phyloP scores from a whole-genome alignment of 2,797 vertebrate genomes.

The Notoglanidium macrostoma region DNA sequence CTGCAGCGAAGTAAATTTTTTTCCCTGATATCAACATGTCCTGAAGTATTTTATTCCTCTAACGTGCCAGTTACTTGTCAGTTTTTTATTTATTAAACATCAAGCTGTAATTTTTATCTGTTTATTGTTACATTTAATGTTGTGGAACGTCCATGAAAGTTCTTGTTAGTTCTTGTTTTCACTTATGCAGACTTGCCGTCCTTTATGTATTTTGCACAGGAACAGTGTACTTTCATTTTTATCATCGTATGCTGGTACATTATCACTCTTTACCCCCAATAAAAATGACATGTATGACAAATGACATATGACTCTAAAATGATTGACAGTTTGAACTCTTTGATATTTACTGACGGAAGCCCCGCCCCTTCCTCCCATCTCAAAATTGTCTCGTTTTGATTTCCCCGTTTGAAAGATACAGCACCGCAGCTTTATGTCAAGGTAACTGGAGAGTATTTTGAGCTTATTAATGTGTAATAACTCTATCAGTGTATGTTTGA shows the following conservation, averaged over 20 bases:
- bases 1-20: neutral
- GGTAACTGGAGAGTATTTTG: neutral
- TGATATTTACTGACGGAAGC: neutral
- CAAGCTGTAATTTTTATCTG: neutral
- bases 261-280: neutral
- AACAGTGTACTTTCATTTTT: neutral
- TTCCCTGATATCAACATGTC: neutral
- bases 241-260: neutral
- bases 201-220: neutral
- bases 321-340: neutral
- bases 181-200: neutral
- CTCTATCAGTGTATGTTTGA: too few species aligned
- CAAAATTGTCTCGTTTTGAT: neutral
- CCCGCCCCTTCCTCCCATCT: neutral
- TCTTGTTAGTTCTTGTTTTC: neutral
- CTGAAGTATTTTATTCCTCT: constrained; percentile 15
- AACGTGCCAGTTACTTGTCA: neutral
- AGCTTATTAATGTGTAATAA: neutral
- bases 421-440: neutral
- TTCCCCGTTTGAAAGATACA: neutral
- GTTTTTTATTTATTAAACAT: neutral
- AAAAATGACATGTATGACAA: neutral
- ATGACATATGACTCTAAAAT: neutral
- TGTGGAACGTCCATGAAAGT: neutral
- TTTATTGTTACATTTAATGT: neutral